Conservation (phyloP, 2,797 vertebrate species). For the Orestias chungarensis region DNA sequence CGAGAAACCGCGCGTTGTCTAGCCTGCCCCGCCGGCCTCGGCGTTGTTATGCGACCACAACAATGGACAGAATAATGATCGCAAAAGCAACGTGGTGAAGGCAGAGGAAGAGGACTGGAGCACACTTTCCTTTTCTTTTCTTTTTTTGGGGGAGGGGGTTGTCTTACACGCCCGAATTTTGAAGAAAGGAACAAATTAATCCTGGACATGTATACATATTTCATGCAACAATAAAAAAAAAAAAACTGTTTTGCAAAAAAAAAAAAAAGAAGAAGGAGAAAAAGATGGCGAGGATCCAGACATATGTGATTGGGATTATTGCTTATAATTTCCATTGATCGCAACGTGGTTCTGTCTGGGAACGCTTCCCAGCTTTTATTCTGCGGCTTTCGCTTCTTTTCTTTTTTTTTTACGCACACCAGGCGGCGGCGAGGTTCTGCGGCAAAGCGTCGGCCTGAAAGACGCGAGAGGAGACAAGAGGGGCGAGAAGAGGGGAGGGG, state of each 20-base stretch:
- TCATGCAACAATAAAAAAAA: conserved; percentile 37
- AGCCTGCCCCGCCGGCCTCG: conserved; percentile 68
- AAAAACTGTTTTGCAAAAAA: not conserved
- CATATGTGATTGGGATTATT: conserved; percentile 40
- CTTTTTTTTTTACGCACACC: conserved; percentile 73
- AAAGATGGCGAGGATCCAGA: conserved; percentile 23
- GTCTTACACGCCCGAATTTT: conserved; percentile 33
- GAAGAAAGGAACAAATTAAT: conserved; percentile 29
- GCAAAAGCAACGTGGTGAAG: conserved; percentile 81
- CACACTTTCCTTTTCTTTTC: not conserved
- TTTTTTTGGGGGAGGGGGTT: conserved; percentile 14
- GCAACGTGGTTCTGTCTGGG: conserved; percentile 23
- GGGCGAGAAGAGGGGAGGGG: conserved; percentile 69
- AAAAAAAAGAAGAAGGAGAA: not conserved
- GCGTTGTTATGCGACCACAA: conserved; percentile 78
- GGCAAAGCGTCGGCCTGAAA: conserved; percentile 79
- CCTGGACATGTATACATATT: conserved; percentile 55
- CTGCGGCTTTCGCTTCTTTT: conserved; percentile 70
- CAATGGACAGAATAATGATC: conserved; percentile 83
- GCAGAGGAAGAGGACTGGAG: conserved; percentile 53
- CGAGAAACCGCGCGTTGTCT: conserved; percentile 64
- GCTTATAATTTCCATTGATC: conserved; percentile 30
- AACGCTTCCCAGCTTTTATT: conserved; percentile 33
- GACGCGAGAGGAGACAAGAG: conserved; percentile 71
- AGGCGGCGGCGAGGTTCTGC: conserved; percentile 74